Percentiles rank a stretch among this genome's conserved stretches.
These are phyloP conservation scores for Clavelina lepadiformis DNA, from an alignment of 23 tunicate genomes.

Conservation along the genomic window DNA sequence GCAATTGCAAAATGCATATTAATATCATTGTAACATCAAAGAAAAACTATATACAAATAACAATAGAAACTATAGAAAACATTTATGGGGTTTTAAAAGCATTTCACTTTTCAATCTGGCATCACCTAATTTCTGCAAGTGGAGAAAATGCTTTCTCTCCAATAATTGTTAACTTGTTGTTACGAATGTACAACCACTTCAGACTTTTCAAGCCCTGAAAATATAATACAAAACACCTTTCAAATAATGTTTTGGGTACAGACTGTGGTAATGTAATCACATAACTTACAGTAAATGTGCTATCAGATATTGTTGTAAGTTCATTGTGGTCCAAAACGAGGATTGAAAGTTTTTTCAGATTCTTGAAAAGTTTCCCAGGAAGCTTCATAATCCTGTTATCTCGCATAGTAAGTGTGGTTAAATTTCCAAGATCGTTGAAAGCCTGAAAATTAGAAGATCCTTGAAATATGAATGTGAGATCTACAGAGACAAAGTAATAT, in stretches of 20 bases:
- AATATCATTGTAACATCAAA: no score
- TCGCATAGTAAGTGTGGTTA: conserved; percentile 73
- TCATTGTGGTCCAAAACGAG: conserved; percentile 85
- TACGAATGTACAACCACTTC: conserved; percentile 74
- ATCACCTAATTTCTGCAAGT: conserved; percentile 29
- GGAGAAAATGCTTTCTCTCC: conserved; percentile 21
- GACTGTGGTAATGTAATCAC: no score
- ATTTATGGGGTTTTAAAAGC: no score
- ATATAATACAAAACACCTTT: not conserved
- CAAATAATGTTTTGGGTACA: not conserved
- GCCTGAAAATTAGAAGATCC: conserved; percentile 29
- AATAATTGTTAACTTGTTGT: conserved; percentile 36
- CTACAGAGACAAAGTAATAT: not conserved
- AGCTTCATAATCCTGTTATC: conserved; percentile 43
- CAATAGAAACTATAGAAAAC: no score
- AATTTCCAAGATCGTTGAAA: conserved; percentile 7
- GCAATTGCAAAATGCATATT: no score
- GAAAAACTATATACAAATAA: no score
- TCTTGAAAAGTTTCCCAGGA: conserved; percentile 19
- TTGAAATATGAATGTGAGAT: not conserved
- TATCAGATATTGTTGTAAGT: conserved; percentile 27
- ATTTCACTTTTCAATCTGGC: not conserved
- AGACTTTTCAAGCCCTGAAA: conserved; percentile 43
- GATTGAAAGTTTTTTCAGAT: conserved; percentile 48
- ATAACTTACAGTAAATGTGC: conserved; percentile 31